Evolutionary conservation across 1,140 invertebrate genomes (phyloP).

Genomic region (Drosophila pandora): DNA sequence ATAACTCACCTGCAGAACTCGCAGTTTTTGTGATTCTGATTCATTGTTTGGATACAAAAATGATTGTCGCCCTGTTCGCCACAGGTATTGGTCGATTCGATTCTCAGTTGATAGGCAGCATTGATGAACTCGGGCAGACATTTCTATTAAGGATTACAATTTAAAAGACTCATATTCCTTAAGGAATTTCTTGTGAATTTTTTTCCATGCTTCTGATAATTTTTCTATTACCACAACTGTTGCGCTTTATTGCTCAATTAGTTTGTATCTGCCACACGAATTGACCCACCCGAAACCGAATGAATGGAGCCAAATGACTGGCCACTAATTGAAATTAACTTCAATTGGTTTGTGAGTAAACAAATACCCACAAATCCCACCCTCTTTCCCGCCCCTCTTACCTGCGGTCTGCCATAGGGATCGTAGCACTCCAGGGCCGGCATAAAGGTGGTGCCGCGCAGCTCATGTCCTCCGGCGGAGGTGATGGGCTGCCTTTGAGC

Average conservation of each 20-base stretch:
- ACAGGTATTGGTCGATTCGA: slow-evolving; percentile 98
- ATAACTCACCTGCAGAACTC: slow-evolving; percentile 82
- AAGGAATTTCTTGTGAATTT: neutral
- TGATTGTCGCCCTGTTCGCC: slow-evolving; percentile 90
- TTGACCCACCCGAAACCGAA: slow-evolving; percentile 38
- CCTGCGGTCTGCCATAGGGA: slow-evolving; percentile 79
- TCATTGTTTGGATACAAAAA: slow-evolving; percentile 95
- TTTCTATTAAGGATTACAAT: slow-evolving; percentile 86
- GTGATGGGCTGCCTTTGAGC: slow-evolving; percentile 61
- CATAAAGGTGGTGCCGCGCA: slow-evolving; percentile 71
- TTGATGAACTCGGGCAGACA: slow-evolving; percentile 98
- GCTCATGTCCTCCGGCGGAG: slow-evolving; percentile 65
- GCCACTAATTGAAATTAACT: slow-evolving; percentile 42
- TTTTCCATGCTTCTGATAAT: slow-evolving; percentile 16
- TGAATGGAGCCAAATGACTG: slow-evolving; percentile 1
- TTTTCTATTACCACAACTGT: slow-evolving; percentile 26
- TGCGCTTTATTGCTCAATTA: slow-evolving; percentile 61
- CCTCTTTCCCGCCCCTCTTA: slow-evolving; percentile 31
- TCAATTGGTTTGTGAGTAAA: slow-evolving; percentile 51
- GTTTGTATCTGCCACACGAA: slow-evolving; percentile 57
- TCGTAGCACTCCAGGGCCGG: slow-evolving; percentile 83
- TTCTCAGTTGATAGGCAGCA: slow-evolving; percentile 93
- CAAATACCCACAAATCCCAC: neutral
- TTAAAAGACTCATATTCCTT: neutral
- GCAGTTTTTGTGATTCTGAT: slow-evolving; percentile 85